These are phyloP conservation scores for Bradypodion pumilum DNA, from an alignment of 2,797 vertebrate species.

Conservation along the genomic window DNA sequence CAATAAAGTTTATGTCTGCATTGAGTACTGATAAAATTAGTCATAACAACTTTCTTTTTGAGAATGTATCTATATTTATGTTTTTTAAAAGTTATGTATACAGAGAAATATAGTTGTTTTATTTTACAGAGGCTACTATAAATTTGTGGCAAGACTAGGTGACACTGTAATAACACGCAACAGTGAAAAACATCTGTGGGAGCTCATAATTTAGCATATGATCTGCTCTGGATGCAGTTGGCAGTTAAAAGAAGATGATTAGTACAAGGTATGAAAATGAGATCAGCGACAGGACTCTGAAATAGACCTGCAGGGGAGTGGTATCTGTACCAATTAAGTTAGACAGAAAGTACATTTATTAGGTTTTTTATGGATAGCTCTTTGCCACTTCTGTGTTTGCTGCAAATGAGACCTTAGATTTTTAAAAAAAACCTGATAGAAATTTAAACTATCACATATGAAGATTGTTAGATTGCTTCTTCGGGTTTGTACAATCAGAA, in stretches of 20 bases:
- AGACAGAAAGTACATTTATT: constrained; percentile 1
- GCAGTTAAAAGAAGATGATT: constrained; percentile 25
- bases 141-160: constrained; percentile 5
- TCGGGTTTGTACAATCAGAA: background rate
- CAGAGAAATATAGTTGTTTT: background rate
- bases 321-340: constrained; percentile 14
- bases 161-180: constrained; percentile 15
- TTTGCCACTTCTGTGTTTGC: constrained; percentile 8
- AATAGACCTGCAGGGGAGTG: constrained; percentile 18
- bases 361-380: background rate
- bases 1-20: background rate
- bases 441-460: background rate
- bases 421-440: background rate
- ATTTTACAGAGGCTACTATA: constrained; percentile 1
- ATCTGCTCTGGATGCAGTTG: background rate
- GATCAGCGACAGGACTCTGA: constrained; percentile 8
- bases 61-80: background rate
- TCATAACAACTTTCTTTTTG: background rate
- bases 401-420: constrained; percentile 7
- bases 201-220: constrained; percentile 18
- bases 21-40: background rate
- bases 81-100: background rate
- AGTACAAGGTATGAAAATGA: constrained; percentile 20
- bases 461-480: background rate
- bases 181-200: constrained; percentile 16